Percentiles rank a stretch among this genome's conserved stretches.
These are phyloP conservation scores for Uria aalge DNA, from an alignment of 2,113 vertebrate species.

Conservation along the genomic window DNA sequence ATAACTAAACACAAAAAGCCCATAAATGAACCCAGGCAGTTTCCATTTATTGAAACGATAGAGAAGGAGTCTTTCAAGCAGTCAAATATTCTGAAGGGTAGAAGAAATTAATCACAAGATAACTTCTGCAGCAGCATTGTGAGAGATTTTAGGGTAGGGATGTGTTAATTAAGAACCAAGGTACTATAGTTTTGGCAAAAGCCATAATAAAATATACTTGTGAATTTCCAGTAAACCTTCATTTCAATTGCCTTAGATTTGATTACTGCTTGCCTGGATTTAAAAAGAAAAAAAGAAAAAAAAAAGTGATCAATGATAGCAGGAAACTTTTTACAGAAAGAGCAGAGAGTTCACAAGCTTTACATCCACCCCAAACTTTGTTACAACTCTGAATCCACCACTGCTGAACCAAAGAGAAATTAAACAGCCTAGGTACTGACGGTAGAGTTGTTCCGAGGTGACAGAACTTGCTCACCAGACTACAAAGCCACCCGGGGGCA, in stretches of 20 bases:
- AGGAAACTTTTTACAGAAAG: background rate
- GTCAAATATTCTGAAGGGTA: background rate
- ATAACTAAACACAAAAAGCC: background rate
- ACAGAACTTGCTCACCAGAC: background rate
- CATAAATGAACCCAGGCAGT: background rate
- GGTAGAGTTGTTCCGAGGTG: background rate
- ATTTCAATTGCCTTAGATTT: background rate
- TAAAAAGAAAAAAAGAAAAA: background rate
- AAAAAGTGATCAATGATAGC: background rate
- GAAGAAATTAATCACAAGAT: background rate
- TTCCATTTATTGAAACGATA: background rate
- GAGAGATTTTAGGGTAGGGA: background rate
- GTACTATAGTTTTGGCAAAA: background rate
- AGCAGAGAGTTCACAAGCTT: background rate
- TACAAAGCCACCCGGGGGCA: background rate
- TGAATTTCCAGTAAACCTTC: background rate
- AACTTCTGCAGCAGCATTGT: background rate
- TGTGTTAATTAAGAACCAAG: background rate
- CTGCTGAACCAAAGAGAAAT: background rate
- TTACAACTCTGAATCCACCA: background rate
- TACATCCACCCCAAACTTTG: background rate
- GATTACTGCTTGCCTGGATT: background rate
- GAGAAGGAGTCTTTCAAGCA: background rate
- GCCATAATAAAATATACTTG: background rate
- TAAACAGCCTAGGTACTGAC: background rate